Percentiles rank a stretch among this genome's conserved stretches.
Evolutionary conservation across 2,888 invertebrate species (phyloP).

Genomic region (Linnaemya vulpina): DNA sequence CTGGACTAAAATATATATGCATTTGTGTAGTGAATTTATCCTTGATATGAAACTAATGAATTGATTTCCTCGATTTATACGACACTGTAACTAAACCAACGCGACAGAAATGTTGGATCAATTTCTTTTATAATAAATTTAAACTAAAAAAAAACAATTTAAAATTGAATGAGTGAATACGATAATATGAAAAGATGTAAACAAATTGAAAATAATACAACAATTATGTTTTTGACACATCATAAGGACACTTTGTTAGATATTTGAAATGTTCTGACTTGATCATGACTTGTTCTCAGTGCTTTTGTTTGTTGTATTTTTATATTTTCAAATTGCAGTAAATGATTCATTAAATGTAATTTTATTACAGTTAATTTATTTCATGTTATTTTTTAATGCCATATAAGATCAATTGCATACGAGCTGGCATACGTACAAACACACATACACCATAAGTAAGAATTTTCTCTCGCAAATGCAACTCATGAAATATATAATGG

Average conservation of each 20-base stretch:
- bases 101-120: no score
- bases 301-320: constrained; percentile 36
- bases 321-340: constrained; percentile 52
- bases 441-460: not conserved
- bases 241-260: constrained; percentile 60
- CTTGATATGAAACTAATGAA: no score
- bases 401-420: constrained; percentile 69
- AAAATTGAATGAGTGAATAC: no score
- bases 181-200: constrained; percentile 9
- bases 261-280: constrained; percentile 52
- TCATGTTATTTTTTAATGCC: constrained; percentile 67
- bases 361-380: constrained; percentile 71
- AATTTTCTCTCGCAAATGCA: not conserved
- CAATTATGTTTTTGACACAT: constrained; percentile 63
- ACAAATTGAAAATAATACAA: constrained; percentile 22
- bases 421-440: not conserved
- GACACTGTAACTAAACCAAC: no score
- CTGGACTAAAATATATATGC: no score
- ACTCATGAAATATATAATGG: not conserved
- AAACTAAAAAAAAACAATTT: no score
- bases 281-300: constrained; percentile 51
- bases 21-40: no score
- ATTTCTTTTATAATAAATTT: no score
- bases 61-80: no score
- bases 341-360: constrained; percentile 70